Base-by-base conservation (phyloP, 2,113 vertebrate species). In the Xiphophorus hellerii region DNA sequence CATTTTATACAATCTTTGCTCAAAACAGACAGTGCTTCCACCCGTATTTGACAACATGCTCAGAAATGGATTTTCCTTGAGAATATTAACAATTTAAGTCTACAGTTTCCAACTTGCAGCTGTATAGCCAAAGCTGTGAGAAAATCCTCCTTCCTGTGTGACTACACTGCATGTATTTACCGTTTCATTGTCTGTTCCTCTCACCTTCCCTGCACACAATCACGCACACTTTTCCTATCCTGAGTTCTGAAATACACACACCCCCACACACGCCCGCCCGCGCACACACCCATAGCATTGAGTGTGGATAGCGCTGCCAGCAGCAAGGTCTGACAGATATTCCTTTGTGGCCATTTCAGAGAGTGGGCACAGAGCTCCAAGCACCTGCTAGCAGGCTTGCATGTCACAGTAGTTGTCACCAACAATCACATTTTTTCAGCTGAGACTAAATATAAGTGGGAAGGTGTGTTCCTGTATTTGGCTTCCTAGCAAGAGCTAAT, bases 321-420 rank as follows among this genome's bases (percentile, higher is more conserved):
- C 92, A 94, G 93, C 77, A 81, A 73, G 85, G 71, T 80, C 84
- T 93, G 93, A 93, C 93, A 93, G 90, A 87, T 88, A 90, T 84
- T 93, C 93, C 92, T 90, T 74, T 83, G 90, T 90, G 92, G 87
- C 86, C 80, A 66, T 90, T 83, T 84, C 85, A 90, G 79, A 80
- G 83, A 89, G 88, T 86, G 79, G 90, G 89, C 89, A 89, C 58
- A 61, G 51, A 71, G 89, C 92, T 88, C 62, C 42, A 78, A 89
- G 86, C 92, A 92, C 90, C 93, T 93, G 92, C 89, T 86, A 68
- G 79, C 66, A 74, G 76, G 66, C 73, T 35, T 76, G 83, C 73
- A 91, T 82, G 87, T 92, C 90, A 92, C 81, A 65, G 65, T 66
- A 35, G 73, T 86, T 91, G 91, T 92, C 91, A 84, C 79, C 73